A percentile compares a stretch with the other conserved stretches of the same genome.
Conservation (phyloP, 2,888 invertebrate genomes). For the Elysia crispata region DNA sequence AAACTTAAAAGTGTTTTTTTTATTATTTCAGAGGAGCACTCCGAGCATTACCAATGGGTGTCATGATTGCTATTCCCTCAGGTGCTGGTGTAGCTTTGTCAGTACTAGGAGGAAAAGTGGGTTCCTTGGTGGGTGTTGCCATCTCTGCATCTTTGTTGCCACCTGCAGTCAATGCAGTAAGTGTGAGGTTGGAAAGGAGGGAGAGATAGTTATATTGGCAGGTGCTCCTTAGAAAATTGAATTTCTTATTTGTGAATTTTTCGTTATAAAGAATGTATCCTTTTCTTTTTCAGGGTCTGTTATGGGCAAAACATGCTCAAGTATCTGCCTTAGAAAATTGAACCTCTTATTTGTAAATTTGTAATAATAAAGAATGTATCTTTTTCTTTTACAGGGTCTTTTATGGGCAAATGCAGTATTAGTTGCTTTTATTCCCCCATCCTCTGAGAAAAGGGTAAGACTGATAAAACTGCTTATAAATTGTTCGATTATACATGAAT, state of each 20-base stretch:
- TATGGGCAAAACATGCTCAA: no score
- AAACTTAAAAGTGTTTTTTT: no score
- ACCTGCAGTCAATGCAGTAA: constrained; percentile 87
- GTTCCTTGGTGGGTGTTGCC: constrained; percentile 88
- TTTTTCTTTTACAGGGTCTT: constrained; percentile 60
- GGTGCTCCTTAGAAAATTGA: not conserved
- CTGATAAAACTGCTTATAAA: no score
- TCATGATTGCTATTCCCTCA: constrained; percentile 86
- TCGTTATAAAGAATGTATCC: not conserved
- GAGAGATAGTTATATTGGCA: not conserved
- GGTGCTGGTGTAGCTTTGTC: constrained; percentile 88
- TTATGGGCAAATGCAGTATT: constrained; percentile 61
- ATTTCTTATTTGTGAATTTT: not conserved
- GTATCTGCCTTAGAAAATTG: no score
- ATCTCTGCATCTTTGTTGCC: constrained; percentile 89
- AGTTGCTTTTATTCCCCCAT: constrained; percentile 57
- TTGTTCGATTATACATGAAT: no score
- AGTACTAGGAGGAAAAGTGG: constrained; percentile 87
- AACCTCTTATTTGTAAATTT: no score
- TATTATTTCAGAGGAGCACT: constrained; percentile 80
- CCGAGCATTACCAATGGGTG: constrained; percentile 84
- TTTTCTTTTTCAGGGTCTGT: not conserved
- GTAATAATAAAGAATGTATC: not conserved
- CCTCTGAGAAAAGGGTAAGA: not conserved
- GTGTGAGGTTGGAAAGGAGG: constrained; percentile 49